A percentile compares a stretch with the other conserved stretches of the same genome.
Evolutionary conservation across 2,113 vertebrate species (phyloP).

Genomic region (Eidolon helvum): DNA sequence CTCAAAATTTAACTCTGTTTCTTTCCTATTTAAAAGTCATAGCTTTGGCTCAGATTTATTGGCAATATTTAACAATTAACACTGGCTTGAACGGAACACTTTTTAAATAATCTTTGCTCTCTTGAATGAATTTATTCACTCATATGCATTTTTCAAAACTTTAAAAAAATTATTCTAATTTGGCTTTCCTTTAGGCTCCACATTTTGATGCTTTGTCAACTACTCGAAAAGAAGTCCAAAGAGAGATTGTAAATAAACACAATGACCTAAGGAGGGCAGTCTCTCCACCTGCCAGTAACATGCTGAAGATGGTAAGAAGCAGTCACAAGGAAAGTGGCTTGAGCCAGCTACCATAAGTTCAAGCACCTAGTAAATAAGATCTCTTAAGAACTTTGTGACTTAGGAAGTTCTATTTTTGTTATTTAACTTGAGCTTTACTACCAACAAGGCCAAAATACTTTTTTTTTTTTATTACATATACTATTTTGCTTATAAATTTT

Average conservation of each 20-base stretch:
- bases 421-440: background rate
- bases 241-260: constrained; percentile 77
- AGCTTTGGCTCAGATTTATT: background rate
- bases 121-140: background rate
- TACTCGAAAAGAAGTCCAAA: background rate
- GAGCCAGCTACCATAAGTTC: background rate
- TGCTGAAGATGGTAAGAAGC: constrained; percentile 80
- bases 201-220: background rate
- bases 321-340: background rate
- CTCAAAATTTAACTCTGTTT: background rate
- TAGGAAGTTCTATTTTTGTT: background rate
- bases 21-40: background rate
- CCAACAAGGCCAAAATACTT: background rate
- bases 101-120: background rate
- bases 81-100: background rate
- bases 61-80: background rate
- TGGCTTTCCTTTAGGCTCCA: constrained; percentile 1
- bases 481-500: background rate
- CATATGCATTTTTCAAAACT: background rate
- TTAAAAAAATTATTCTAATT: background rate
- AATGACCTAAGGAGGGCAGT: constrained; percentile 71
- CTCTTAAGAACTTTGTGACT: background rate
- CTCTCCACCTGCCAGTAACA: constrained; percentile 75
- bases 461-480: background rate
- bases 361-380: too few relatives aligned